Base-by-base conservation (phyloP, 1,140 invertebrate genomes). In the Apis laboriosa region DNA sequence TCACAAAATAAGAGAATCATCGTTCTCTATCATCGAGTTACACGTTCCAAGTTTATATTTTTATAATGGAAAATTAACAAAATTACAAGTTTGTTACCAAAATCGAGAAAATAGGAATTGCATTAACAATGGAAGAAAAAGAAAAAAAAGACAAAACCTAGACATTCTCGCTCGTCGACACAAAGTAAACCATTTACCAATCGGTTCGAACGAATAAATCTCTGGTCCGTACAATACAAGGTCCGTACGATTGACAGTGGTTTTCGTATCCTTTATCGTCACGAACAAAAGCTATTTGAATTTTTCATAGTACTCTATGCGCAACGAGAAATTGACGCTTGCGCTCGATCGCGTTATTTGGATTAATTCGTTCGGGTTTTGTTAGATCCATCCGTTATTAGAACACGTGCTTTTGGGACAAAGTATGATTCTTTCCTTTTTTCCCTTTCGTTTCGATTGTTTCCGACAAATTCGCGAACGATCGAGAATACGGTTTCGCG, bases 331-430 rank as follows among this genome's bases (percentile, higher is more conserved):
- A 24, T 4, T 7, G 49, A 21, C 15, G 15, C 9, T 53, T 13
- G n/a, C 12, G n/a, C 12, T 34, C 55, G 24, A 60, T 60, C 56
- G 17, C 21, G 12, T 21, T 75, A 61, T 75, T 75, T 11, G 34
- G 34, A 77, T 77, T 77, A 77, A 77, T 77, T 66, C 61, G 28
- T 17, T 13, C 53, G 12, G 75, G 1, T 66, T 76, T 28, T 76
- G 61, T 64, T 7, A 28, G 24, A 64, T 51, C 34, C 49, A 24
- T 53, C 21, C 1, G 2, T 34, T 4, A 43, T 43, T 43, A 43
- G 34, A 43, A 43, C 34, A 7, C 34, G 34, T 43, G 34, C 5
- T 43, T 43, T 43, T 7, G 34, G 4, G 5, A 43, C 34, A 43
- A 43, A 43, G 2, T 58, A 61, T 12, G 51, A 56, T 21, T 21